A percentile compares a stretch with the other conserved stretches of the same genome.
These are phyloP conservation scores for Colius striatus DNA, from an alignment of 2,113 vertebrate genomes.

Conservation along the genomic window DNA sequence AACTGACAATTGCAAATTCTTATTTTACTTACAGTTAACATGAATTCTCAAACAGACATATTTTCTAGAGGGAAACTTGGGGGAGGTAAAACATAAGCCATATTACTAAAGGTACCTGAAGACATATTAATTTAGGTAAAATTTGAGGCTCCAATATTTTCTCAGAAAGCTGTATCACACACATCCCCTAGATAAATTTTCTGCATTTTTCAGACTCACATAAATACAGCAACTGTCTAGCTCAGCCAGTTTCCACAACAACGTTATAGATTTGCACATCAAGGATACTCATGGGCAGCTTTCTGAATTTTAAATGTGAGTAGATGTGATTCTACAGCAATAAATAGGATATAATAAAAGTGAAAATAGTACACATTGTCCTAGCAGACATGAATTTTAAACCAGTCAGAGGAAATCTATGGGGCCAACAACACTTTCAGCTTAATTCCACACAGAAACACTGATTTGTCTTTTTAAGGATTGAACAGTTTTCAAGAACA, in stretches of 20 bases:
- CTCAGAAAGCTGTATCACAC: not conserved
- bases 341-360: not conserved
- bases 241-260: not conserved
- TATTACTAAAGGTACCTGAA: not conserved
- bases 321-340: not conserved
- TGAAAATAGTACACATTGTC: not conserved
- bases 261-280: not conserved
- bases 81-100: not conserved
- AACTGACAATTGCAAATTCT: not conserved
- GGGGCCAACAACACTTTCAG: not conserved
- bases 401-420: not conserved
- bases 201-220: not conserved
- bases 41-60: not conserved
- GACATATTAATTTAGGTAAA: not conserved
- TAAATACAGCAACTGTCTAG: not conserved
- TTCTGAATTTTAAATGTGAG: not conserved
- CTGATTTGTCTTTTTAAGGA: not conserved
- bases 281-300: not conserved
- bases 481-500: not conserved
- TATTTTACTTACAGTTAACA: not conserved
- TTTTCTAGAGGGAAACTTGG: not conserved
- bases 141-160: not conserved
- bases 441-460: not conserved
- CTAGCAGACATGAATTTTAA: not conserved
- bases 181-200: fast-evolving